Evolutionary conservation across 2,797 vertebrate genomes (phyloP).

Genomic region (Microchirus variegatus): DNA sequence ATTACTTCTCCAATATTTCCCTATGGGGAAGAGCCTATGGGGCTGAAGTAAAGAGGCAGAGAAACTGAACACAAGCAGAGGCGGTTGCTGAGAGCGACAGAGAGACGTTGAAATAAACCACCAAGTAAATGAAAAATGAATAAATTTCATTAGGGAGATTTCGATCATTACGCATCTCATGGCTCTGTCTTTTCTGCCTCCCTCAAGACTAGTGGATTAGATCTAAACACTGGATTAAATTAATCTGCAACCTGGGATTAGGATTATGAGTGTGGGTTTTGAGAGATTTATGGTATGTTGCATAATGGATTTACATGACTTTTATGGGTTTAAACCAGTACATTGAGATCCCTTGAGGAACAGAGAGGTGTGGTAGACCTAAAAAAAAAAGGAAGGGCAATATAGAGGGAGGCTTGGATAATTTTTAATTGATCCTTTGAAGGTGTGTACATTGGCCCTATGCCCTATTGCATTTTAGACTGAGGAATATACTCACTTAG

Average conservation of each 20-base stretch:
- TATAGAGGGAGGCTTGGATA: constrained; percentile 40
- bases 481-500: constrained; percentile 8
- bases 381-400: constrained; percentile 25
- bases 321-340: constrained; percentile 53
- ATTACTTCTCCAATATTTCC: constrained; percentile 72
- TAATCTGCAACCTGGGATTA: constrained; percentile 65
- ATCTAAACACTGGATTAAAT: constrained; percentile 74
- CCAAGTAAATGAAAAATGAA: constrained; percentile 31
- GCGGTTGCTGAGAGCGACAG: constrained; percentile 26
- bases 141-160: constrained; percentile 52
- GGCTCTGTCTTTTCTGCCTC: constrained; percentile 28
- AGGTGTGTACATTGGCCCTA: constrained; percentile 15
- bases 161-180: constrained; percentile 41
- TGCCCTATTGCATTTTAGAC: constrained; percentile 20
- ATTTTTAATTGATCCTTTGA: constrained; percentile 52
- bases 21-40: constrained; percentile 54
- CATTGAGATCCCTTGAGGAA: constrained; percentile 35
- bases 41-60: constrained; percentile 42
- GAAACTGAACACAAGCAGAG: constrained; percentile 32
- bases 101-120: constrained; percentile 43
- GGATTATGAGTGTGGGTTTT: constrained; percentile 59
- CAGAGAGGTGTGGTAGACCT: constrained; percentile 25
- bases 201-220: constrained; percentile 58
- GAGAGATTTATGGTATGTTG: constrained; percentile 62
- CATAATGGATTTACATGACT: constrained; percentile 68